A percentile compares a stretch with the other conserved stretches of the same genome.
Evolutionary conservation across 2,888 invertebrate species (phyloP).

Genomic region (Galerucella calmariensis): DNA sequence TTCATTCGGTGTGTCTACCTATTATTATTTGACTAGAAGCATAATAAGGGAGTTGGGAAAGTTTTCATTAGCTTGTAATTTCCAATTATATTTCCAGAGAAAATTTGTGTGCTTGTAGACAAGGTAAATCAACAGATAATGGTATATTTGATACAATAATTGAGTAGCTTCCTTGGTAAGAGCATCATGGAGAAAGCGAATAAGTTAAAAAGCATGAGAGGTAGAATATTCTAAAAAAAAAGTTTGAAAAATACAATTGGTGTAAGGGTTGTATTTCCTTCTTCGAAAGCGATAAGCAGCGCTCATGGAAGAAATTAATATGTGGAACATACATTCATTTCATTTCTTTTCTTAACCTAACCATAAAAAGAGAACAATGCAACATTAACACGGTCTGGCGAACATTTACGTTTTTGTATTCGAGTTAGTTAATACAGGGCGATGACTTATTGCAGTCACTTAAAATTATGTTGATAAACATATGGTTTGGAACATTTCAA

Average conservation of each 20-base stretch:
- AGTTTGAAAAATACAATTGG: no score
- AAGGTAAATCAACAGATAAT: no score
- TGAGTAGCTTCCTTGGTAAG: no score
- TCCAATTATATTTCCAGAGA: constrained; percentile 6
- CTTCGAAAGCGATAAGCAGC: not conserved
- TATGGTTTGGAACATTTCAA: not conserved
- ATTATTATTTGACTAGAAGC: constrained; percentile 14
- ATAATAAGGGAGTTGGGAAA: constrained; percentile 12
- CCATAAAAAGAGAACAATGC: constrained; percentile 55
- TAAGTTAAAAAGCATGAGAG: no score
- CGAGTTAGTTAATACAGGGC: constrained; percentile 36
- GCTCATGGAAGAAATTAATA: constrained; percentile 45
- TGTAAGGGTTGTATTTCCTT: not conserved
- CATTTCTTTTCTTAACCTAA: constrained; percentile 44
- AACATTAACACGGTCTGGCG: constrained; percentile 54
- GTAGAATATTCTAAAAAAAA: no score
- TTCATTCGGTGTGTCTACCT: constrained; percentile 13
- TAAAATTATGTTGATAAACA: constrained; percentile 4
- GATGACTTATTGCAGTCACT: constrained; percentile 31
- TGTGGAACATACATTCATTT: constrained; percentile 49
- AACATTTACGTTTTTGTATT: constrained; percentile 37
- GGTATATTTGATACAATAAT: no score
- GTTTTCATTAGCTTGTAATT: constrained; percentile 17
- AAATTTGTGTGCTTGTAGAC: not conserved
- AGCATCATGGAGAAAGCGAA: no score